Evolutionary conservation across 2,888 invertebrate species (phyloP).

Genomic region (Bruchidius siliquastri): DNA sequence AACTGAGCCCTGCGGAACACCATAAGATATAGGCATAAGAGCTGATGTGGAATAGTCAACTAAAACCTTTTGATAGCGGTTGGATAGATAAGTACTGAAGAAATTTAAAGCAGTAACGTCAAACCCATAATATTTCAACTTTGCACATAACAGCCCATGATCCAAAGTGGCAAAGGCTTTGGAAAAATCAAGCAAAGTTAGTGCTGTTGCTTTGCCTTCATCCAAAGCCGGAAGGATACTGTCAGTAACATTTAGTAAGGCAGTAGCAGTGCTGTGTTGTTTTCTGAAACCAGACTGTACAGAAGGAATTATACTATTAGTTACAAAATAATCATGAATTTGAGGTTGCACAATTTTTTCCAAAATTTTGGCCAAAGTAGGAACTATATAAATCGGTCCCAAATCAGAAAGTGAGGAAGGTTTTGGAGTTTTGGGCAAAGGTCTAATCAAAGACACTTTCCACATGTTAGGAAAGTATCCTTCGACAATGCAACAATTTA

Average conservation of each 20-base stretch:
- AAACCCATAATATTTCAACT: neutral
- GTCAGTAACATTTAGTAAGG: neutral
- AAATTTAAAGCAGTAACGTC: neutral
- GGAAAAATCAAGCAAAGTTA: neutral
- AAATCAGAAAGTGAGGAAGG: no score
- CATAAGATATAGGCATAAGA: neutral
- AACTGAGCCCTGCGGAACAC: slow-evolving; percentile 3
- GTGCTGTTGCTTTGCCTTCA: neutral
- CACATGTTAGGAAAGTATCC: neutral
- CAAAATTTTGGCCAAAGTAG: no score
- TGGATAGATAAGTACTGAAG: neutral
- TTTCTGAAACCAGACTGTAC: no score
- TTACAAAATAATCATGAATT: no score
- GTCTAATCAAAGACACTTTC: neutral
- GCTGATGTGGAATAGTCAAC: neutral
- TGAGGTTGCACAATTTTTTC: no score
- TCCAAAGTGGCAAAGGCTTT: no score
- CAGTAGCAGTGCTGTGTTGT: no score
- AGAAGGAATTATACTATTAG: no score
- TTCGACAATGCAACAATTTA: neutral
- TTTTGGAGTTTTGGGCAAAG: no score
- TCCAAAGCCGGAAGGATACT: neutral
- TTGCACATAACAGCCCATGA: neutral
- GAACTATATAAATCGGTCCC: no score
- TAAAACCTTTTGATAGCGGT: neutral